Evolutionary conservation across 2,113 vertebrate species (phyloP), one percentile per base, ranked within the genome.

Genomic region (Campylomormyrus tamandua): DNA sequence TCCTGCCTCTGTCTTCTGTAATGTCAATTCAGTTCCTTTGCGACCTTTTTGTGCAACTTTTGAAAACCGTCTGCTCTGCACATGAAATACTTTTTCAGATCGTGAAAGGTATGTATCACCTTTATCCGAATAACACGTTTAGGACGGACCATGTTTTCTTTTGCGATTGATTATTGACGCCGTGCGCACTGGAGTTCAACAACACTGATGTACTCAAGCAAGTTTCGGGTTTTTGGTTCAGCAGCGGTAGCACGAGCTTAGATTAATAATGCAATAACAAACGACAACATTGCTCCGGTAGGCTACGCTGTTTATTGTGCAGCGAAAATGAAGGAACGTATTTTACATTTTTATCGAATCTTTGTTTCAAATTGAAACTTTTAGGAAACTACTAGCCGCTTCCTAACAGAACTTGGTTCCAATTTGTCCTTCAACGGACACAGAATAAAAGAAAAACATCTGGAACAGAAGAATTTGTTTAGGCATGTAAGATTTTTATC

Each of bases 1-100:
- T 87, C 89, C 49, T 80, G 89, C 49, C 48, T 62, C 93, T 88
- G 31, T 90, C 85, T 90, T 88, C 88, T 93, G 77, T 21, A 91
- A 66, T 88, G 85, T 90, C 74, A 46, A 56, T 89, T 91, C 31
- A 91, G 86, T 52, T 91, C 74, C 15, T 42, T 35, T 42, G 35
- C 35, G 31, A 80, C 1, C 31, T 39, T 80, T 39, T 80, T 19
- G 74, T 77, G 9, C 15, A 77, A 17, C 70, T 77, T 77, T 77
- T 77, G 31, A 77, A 77, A 77, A 80, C 19, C 74, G 13, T 39
- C 74, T 39, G 35, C 35, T 42, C 74, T 80, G 35, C 5, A 80
- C 35, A 19, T 42, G 74, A 80, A 42, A 80, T 19, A 77, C 70
- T 9, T 77, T 77, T 31, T 39, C 70, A 17, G 35, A 77, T 15